Evolutionary conservation across 2,113 vertebrate genomes (phyloP), one percentile per base, ranked within the genome.

Genomic region (Petroica traversi): DNA sequence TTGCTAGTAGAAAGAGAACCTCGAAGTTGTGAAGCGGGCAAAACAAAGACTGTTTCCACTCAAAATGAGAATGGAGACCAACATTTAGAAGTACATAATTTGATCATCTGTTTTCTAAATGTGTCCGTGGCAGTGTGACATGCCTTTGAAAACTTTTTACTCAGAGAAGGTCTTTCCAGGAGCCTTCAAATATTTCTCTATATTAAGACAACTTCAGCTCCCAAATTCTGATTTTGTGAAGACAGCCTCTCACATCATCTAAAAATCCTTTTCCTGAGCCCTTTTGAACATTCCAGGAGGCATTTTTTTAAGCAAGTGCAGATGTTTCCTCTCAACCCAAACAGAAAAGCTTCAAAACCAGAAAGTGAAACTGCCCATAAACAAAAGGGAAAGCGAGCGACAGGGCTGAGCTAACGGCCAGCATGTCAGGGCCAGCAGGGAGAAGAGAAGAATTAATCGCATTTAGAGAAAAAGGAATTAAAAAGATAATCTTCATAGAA

Each of bases 21-120:
- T 98, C 97, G 96, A 98, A 98, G 97, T 97, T 97, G 96, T 96
- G 95, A 96, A 97, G 93, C 85, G 36, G 96, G 98, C 96, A 98
- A 98, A 98, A 98, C 97, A 97, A 96, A 98, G 94, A 94, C 73
- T 77, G 92, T 92, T 97, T 97, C 96, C 97, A 97, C 89, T 97
- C 97, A 98, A 97, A 97, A 96, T 97, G 97, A 98, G 97, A 98
- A 97, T 5, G 58, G 91, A 96, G 96, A 97, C 96, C 89, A 98
- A 96, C 97, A 97, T 94, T 95, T 89, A 98, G 55, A 96, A 97
- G 96, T 98, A 95, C 96, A 96, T 94, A 96, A 97, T 96, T 97
- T 97, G 97, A 97, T 98, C 96, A 98, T 97, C 95, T 97, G 91
- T 98, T 97, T 97, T 98, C 97, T 97, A 96, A 97, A 98, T 93